Conservation (phyloP, 2,797 vertebrate genomes). For the Ispidina picta region DNA sequence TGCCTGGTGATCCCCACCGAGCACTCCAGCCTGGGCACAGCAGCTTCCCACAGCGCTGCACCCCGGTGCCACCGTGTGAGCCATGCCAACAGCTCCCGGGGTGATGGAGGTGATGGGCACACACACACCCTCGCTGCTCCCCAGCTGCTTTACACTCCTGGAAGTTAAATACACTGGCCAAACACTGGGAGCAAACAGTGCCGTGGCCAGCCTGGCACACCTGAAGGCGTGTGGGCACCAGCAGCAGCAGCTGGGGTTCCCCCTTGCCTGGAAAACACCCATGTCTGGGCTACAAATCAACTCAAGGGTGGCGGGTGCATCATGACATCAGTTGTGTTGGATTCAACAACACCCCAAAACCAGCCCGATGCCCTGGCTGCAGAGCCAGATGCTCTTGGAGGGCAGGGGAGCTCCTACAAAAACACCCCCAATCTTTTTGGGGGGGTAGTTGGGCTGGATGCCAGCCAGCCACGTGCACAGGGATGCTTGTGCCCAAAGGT, state of each 20-base stretch:
- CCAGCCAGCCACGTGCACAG: fast-evolving
- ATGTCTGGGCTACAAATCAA: background rate
- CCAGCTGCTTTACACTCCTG: constrained; percentile 21
- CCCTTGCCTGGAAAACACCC: background rate
- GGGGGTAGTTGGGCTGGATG: background rate
- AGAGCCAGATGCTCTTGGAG: background rate
- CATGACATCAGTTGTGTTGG: fast-evolving
- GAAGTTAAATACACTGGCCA: background rate
- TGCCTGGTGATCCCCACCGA: fast-evolving
- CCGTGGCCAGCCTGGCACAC: background rate
- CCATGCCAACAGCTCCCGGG: background rate
- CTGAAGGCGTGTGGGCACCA: background rate
- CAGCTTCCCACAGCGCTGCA: fast-evolving
- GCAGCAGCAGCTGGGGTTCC: background rate
- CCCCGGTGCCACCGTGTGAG: background rate
- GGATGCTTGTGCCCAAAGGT: background rate
- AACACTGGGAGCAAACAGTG: background rate
- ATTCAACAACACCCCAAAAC: background rate
- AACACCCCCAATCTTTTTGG: background rate
- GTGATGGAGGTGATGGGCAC: background rate
- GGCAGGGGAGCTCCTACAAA: background rate
- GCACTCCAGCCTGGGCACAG: background rate
- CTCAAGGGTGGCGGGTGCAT: background rate
- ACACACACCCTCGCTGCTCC: background rate
- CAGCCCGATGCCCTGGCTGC: background rate